Conservation (phyloP, 2,888 invertebrate species). For the Kryphioiulus occultus region DNA sequence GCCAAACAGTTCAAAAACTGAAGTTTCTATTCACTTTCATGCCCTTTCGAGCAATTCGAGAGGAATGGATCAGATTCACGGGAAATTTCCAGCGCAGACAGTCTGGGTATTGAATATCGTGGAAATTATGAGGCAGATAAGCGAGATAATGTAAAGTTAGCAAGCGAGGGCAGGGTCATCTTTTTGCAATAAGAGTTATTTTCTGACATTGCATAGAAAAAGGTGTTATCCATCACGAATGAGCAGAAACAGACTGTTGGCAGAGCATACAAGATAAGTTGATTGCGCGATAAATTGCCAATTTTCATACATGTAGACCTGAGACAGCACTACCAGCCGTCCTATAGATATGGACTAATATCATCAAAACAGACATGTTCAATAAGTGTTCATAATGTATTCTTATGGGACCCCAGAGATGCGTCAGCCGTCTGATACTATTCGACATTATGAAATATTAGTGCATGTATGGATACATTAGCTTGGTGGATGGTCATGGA, state of each 20-base stretch:
- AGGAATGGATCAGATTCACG: neutral
- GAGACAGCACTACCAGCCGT: neutral
- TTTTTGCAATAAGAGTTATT: conserved; percentile 19
- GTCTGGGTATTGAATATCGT: neutral
- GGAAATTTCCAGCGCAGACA: neutral
- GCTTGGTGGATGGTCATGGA: no score
- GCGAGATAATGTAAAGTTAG: neutral
- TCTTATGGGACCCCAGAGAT: neutral
- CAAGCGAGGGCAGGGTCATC: neutral
- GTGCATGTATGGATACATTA: no score
- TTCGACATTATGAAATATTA: neutral
- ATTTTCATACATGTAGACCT: conserved; percentile 1
- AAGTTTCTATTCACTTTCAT: no score
- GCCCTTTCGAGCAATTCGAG: neutral
- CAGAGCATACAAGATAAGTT: neutral
- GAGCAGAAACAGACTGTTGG: conserved; percentile 17
- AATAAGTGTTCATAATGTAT: neutral
- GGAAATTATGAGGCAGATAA: neutral
- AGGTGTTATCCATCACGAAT: neutral
- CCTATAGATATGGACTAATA: neutral
- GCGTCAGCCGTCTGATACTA: neutral
- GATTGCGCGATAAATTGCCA: neutral
- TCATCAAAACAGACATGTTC: neutral
- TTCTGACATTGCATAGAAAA: neutral
- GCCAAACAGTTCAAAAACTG: no score